These are phyloP conservation scores for Apogon talboti DNA, from an alignment of 2,797 vertebrate genomes.

Conservation along the genomic window DNA sequence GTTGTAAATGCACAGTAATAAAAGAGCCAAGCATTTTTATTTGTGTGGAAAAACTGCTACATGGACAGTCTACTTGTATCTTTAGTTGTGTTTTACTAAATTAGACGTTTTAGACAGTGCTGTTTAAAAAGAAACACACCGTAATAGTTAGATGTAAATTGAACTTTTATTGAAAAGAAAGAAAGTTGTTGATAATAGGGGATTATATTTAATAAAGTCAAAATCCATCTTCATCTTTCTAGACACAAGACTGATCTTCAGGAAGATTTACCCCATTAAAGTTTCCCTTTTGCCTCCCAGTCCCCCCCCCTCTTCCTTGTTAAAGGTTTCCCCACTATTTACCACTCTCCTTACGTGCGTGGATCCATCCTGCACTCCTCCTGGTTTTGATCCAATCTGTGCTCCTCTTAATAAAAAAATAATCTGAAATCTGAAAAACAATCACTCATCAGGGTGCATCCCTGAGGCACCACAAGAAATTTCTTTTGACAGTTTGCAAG, in stretches of 20 bases:
- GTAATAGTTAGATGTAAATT: neutral
- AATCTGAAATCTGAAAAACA: slow-evolving; percentile 50
- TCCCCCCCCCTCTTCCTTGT: slow-evolving; percentile 59
- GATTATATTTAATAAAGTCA: slow-evolving; percentile 2
- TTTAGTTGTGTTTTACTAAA: neutral
- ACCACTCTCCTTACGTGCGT: slow-evolving; percentile 90
- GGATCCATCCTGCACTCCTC: slow-evolving; percentile 96
- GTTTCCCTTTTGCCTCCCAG: slow-evolving; percentile 63
- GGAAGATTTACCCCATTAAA: slow-evolving; percentile 63
- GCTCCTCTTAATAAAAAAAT: slow-evolving; percentile 84
- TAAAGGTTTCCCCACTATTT: slow-evolving; percentile 82
- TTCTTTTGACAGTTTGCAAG: slow-evolving; percentile 42
- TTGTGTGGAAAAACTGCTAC: too few species aligned
- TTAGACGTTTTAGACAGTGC: neutral
- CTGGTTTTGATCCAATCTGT: slow-evolving; percentile 87
- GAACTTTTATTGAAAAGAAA: slow-evolving; percentile 27
- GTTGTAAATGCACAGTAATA: too few species aligned
- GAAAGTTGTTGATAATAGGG: neutral
- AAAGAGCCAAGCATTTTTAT: too few species aligned
- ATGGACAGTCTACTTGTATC: neutral
- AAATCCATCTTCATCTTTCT: neutral
- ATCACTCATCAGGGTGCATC: slow-evolving; percentile 81
- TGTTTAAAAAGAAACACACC: neutral
- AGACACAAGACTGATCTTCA: slow-evolving; percentile 39
- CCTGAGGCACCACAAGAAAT: slow-evolving; percentile 89